Conservation (phyloP, 2,113 vertebrate species). For the Trogon surrucura region DNA sequence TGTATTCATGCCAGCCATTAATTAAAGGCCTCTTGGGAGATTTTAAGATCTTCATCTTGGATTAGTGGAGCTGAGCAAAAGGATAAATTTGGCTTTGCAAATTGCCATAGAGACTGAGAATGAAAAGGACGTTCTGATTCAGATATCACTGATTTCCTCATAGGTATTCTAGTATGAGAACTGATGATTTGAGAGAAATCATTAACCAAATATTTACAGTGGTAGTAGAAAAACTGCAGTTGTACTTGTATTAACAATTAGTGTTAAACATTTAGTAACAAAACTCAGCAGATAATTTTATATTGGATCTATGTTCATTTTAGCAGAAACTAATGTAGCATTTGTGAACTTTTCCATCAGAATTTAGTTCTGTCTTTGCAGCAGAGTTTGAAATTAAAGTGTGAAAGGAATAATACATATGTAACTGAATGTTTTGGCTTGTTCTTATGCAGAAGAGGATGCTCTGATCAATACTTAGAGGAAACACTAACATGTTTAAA, state of each 20-base stretch:
- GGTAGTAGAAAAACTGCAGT: background rate
- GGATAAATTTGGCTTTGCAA: slow-evolving; percentile 19
- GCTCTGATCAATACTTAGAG: background rate
- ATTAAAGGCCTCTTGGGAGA: slow-evolving; percentile 57
- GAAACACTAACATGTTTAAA: background rate
- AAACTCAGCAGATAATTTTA: background rate
- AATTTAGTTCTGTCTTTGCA: background rate
- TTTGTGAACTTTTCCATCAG: background rate
- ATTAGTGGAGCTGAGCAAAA: slow-evolving; percentile 56
- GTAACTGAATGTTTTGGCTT: background rate
- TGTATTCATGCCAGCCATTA: slow-evolving; percentile 46
- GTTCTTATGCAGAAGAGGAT: background rate
- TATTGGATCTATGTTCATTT: background rate
- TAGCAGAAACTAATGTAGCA: background rate
- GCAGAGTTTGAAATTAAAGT: background rate
- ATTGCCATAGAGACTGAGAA: slow-evolving; percentile 8
- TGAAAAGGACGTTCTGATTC: slow-evolving; percentile 33
- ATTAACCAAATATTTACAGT: background rate
- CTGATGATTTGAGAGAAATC: background rate
- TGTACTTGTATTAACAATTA: background rate
- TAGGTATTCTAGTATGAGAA: background rate
- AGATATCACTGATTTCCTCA: slow-evolving; percentile 13
- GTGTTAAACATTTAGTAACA: background rate
- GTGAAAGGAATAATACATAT: background rate
- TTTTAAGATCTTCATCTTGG: slow-evolving; percentile 64